Conservation (phyloP, 2,797 vertebrate genomes). For the Holocentrus rufus region DNA sequence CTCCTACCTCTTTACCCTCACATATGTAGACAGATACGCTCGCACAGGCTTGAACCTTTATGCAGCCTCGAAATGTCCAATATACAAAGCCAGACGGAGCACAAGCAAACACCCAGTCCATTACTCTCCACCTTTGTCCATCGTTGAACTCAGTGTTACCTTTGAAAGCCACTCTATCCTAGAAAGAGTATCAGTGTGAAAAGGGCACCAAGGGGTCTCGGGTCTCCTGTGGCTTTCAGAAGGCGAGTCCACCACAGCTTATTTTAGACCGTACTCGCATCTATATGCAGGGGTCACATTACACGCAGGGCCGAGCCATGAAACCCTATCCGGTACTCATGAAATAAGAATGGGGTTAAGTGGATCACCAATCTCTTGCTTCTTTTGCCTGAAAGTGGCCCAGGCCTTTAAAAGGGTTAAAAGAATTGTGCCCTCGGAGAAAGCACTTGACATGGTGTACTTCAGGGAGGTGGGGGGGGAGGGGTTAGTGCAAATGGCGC, state of each 20-base stretch:
- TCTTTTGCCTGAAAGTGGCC: slow-evolving; percentile 64
- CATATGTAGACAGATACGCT: slow-evolving; percentile 21
- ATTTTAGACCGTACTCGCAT: slow-evolving; percentile 72
- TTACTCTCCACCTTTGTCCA: slow-evolving; percentile 53
- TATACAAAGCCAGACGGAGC: slow-evolving; percentile 27
- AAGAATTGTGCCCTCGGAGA: slow-evolving; percentile 44
- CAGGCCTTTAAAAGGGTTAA: slow-evolving; percentile 49
- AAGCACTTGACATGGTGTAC: slow-evolving; percentile 44
- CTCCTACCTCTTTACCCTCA: neutral
- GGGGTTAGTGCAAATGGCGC: slow-evolving; percentile 31
- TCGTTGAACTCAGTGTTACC: slow-evolving; percentile 49
- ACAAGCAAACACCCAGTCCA: slow-evolving; percentile 35
- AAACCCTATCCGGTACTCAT: slow-evolving; percentile 72
- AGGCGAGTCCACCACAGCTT: slow-evolving; percentile 70
- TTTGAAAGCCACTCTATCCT: slow-evolving; percentile 62
- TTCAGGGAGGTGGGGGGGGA: neutral
- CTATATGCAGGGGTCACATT: slow-evolving; percentile 68
- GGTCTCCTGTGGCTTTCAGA: slow-evolving; percentile 70
- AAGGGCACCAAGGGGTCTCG: slow-evolving; percentile 61
- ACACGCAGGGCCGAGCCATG: slow-evolving; percentile 66
- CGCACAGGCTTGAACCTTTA: slow-evolving; percentile 24
- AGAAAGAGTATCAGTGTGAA: slow-evolving; percentile 63
- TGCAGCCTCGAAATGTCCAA: neutral
- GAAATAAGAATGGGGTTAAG: slow-evolving; percentile 75
- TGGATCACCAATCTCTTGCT: slow-evolving; percentile 58